Evolutionary conservation across 2,888 invertebrate genomes (phyloP).

Genomic region (Carabus problematicus): DNA sequence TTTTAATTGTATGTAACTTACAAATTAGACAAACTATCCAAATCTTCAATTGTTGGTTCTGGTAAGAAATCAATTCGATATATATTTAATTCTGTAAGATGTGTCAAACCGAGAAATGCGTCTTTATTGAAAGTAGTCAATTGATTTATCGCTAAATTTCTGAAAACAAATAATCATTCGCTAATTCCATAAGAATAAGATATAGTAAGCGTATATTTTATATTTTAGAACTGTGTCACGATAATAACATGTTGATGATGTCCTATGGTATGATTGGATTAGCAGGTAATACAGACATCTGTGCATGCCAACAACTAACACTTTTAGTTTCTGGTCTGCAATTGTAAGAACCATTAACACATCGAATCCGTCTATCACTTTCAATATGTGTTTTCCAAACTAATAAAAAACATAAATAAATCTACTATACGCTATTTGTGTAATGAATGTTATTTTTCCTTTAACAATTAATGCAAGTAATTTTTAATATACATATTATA

Average conservation of each 20-base stretch:
- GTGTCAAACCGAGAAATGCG: conserved; percentile 70
- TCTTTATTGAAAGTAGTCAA: conserved; percentile 73
- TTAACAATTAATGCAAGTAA: not conserved
- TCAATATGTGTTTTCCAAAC: conserved; percentile 71
- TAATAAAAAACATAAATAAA: conserved; percentile 51
- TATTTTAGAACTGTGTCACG: not conserved
- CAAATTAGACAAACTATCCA: conserved; percentile 70
- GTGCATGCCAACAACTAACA: conserved; percentile 73
- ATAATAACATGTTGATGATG: conserved; percentile 68
- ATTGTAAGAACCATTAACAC: conserved; percentile 69
- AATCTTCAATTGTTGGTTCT: conserved; percentile 68
- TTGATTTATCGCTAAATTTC: conserved; percentile 76
- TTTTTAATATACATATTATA: not conserved
- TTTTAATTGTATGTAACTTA: conserved; percentile 58
- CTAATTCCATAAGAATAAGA: not conserved
- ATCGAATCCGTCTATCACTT: conserved; percentile 69
- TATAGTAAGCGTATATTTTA: not conserved
- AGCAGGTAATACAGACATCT: conserved; percentile 66
- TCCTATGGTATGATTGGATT: conserved; percentile 71
- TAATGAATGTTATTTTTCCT: too few species aligned
- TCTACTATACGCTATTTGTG: not conserved
- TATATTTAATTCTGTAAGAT: conserved; percentile 72
- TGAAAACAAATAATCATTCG: conserved; percentile 57
- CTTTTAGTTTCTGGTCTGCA: conserved; percentile 70
- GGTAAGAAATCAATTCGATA: conserved; percentile 75